Evolutionary conservation across 1,140 invertebrate genomes (phyloP).

Genomic region (Drosophila simulans): DNA sequence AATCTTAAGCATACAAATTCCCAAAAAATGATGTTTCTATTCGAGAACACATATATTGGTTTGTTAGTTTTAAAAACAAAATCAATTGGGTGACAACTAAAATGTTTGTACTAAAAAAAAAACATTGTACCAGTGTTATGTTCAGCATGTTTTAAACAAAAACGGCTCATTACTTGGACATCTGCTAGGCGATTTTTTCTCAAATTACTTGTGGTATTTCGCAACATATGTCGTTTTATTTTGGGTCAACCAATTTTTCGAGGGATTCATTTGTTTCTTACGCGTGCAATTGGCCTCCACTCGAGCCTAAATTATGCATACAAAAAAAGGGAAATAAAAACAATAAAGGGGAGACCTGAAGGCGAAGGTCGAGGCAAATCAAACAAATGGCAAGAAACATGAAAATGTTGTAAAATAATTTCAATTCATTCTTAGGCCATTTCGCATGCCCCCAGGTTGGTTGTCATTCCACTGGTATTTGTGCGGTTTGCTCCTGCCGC

Average conservation of each 20-base stretch:
- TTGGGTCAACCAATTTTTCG: conserved; percentile 18
- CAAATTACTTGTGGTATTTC: conserved; percentile 25
- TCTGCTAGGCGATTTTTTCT: conserved; percentile 3
- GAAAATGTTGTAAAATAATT: conserved; percentile 82
- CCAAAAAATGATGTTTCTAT: not conserved
- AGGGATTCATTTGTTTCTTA: conserved; percentile 29
- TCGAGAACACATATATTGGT: not conserved
- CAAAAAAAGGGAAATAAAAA: conserved; percentile 25
- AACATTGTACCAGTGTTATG: too few relatives aligned
- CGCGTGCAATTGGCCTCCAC: conserved; percentile 46
- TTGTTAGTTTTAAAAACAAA: not conserved
- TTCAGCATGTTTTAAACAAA: too few relatives aligned
- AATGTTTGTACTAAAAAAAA: too few relatives aligned
- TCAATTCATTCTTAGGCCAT: conserved; percentile 62
- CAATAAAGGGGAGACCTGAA: conserved; percentile 9
- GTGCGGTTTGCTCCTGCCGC: conserved; percentile 19
- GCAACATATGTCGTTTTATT: conserved; percentile 36
- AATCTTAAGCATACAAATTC: not conserved
- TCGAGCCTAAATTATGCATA: conserved; percentile 69
- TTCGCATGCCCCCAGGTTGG: conserved; percentile 52
- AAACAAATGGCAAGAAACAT: conserved; percentile 66
- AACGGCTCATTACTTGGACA: conserved; percentile 7
- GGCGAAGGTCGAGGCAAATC: conserved; percentile 51
- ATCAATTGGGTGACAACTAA: too few relatives aligned
- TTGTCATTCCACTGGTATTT: conserved; percentile 29